A percentile compares a stretch with the other conserved stretches of the same genome.
Conservation (phyloP, 2,888 invertebrate species). For the Zhengitettix transpicula region DNA sequence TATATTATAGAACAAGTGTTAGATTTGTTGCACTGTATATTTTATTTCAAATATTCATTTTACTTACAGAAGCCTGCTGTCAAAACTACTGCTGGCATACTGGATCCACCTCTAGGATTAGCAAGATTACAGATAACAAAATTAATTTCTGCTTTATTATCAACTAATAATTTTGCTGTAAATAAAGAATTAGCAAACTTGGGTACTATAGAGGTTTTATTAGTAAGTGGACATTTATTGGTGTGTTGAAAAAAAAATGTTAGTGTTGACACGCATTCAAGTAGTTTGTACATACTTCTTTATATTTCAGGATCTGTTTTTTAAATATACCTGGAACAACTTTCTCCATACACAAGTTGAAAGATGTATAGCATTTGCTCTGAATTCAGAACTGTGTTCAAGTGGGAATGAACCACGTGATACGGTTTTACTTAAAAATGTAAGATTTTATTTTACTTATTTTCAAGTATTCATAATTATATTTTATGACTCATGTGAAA, state of each 20-base stretch:
- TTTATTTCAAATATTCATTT: neutral
- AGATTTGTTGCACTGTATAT: too few species aligned
- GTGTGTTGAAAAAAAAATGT: neutral
- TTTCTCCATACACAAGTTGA: constrained; percentile 85
- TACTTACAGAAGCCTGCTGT: constrained; percentile 40
- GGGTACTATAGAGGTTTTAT: constrained; percentile 35
- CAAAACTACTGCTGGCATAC: constrained; percentile 48
- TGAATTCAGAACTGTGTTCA: constrained; percentile 26
- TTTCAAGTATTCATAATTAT: neutral
- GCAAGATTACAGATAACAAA: constrained; percentile 65
- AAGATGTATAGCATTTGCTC: constrained; percentile 57
- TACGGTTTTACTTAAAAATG: constrained; percentile 20
- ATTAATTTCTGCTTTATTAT: constrained; percentile 58
- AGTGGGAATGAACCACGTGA: constrained; percentile 14
- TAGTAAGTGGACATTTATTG: constrained; percentile 25
- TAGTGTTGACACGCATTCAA: too few species aligned
- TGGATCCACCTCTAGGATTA: constrained; percentile 62
- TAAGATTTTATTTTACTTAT: constrained; percentile 19
- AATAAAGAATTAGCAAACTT: constrained; percentile 43
- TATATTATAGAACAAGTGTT: too few species aligned
- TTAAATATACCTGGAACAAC: constrained; percentile 83
- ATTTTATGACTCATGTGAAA: neutral
- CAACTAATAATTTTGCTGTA: constrained; percentile 53
- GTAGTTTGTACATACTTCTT: too few species aligned
- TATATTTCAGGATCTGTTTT: constrained; percentile 58